These are phyloP conservation scores for Drosophila littoralis DNA, from an alignment of 1,140 invertebrate species.

Conservation along the genomic window DNA sequence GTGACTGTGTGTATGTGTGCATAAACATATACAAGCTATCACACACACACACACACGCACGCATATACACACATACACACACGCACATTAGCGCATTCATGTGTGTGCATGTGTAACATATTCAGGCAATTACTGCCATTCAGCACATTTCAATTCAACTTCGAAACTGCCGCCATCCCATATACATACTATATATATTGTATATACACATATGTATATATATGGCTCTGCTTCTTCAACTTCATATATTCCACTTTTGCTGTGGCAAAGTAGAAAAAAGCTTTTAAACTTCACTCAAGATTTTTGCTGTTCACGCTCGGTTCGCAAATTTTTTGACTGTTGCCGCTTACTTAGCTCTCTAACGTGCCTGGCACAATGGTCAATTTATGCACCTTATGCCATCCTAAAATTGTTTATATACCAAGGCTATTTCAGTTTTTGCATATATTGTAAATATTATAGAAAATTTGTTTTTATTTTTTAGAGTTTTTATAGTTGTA, in stretches of 20 bases:
- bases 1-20: not conserved
- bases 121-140: slow-evolving; percentile 82
- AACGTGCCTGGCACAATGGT: slow-evolving; percentile 20
- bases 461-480: no score
- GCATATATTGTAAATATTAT: no score
- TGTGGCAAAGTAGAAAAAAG: slow-evolving; percentile 70
- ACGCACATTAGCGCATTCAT: slow-evolving; percentile 65
- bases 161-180: slow-evolving; percentile 66
- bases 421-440: no score
- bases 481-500: no score
- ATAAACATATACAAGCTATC: slow-evolving; percentile 9
- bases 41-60: not conserved
- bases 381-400: no score
- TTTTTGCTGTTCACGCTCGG: slow-evolving; percentile 77
- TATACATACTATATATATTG: not conserved
- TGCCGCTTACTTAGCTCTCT: slow-evolving; percentile 70
- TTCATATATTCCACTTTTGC: slow-evolving; percentile 5
- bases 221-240: not conserved
- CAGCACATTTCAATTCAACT: slow-evolving; percentile 82
- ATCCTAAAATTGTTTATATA: no score
- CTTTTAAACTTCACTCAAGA: slow-evolving; percentile 81
- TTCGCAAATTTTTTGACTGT: slow-evolving; percentile 80
- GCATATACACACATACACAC: slow-evolving; percentile 19
- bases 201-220: not conserved
- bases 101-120: slow-evolving; percentile 81